These are phyloP conservation scores for Plestiodon gilberti DNA, from an alignment of 2,113 vertebrate species.

Conservation along the genomic window DNA sequence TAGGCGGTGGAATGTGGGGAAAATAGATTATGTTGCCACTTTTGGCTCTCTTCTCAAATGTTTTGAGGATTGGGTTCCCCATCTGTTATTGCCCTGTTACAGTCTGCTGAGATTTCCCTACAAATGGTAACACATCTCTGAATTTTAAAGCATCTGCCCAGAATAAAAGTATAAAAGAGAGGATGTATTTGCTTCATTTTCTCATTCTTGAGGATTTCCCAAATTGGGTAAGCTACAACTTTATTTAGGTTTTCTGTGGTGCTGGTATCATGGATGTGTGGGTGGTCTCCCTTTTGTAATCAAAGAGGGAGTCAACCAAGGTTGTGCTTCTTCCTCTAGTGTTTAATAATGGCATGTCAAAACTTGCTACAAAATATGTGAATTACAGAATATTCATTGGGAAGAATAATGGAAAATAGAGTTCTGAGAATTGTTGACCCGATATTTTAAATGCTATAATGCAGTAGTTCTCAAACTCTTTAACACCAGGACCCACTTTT, in stretches of 20 bases:
- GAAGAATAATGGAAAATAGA: neutral
- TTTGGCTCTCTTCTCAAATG: slow-evolving; percentile 13
- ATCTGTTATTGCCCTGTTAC: slow-evolving; percentile 26
- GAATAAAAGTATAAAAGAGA: neutral
- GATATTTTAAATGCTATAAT: rapidly evolving
- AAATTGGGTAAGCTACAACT: neutral
- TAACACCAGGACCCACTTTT: too few relatives aligned
- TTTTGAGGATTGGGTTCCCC: slow-evolving; percentile 19
- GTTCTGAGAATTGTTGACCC: neutral
- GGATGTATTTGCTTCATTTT: neutral
- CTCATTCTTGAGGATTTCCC: slow-evolving; percentile 6
- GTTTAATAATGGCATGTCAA: neutral
- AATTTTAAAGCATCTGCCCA: slow-evolving; percentile 36
- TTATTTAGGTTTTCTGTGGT: neutral
- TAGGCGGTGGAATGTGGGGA: slow-evolving; percentile 13
- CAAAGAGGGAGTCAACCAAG: slow-evolving; percentile 6
- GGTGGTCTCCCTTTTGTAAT: neutral
- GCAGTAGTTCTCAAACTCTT: too few relatives aligned
- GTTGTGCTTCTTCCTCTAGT: neutral
- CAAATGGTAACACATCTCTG: slow-evolving; percentile 12
- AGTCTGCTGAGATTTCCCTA: slow-evolving; percentile 28
- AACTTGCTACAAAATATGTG: neutral
- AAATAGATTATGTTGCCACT: slow-evolving; percentile 29
- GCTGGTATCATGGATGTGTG: neutral
- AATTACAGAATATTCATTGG: neutral